phyloP scores from a whole-genome alignment of 2,888 invertebrate genomes.

The Lasius fuliginosus region DNA sequence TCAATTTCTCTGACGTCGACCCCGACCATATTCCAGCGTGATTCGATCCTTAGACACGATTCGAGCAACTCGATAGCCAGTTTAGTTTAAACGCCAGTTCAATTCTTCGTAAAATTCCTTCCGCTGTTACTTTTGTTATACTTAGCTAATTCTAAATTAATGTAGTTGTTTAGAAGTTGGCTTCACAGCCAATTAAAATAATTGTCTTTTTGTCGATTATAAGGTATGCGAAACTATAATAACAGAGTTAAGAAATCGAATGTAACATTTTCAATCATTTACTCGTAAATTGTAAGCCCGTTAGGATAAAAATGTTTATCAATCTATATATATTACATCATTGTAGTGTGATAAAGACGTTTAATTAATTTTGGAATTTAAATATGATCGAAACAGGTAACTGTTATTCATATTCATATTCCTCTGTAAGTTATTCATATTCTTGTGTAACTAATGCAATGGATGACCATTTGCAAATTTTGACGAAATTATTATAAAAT shows the following conservation, averaged over 20 bases:
- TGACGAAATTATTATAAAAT: background rate
- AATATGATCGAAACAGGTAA: conserved; percentile 28
- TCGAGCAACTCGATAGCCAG: conserved; percentile 56
- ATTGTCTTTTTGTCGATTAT: conserved; percentile 69
- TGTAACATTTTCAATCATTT: conserved; percentile 11
- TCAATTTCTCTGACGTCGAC: conserved; percentile 78
- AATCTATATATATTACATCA: background rate
- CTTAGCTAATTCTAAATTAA: conserved; percentile 73
- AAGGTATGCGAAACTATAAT: conserved; percentile 29
- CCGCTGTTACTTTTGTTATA: background rate
- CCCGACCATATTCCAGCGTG: conserved; percentile 73
- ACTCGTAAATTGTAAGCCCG: background rate
- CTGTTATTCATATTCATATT: background rate
- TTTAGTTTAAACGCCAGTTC: conserved; percentile 49
- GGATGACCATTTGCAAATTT: background rate
- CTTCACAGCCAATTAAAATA: conserved; percentile 9
- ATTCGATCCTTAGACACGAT: conserved; percentile 74
- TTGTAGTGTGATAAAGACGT: background rate
- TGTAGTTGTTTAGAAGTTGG: conserved; percentile 67
- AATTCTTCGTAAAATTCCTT: conserved; percentile 4
- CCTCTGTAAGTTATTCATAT: conserved; percentile 18
- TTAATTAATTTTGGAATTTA: conserved; percentile 21
- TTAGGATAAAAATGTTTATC: conserved; percentile 1
- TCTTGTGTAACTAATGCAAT: background rate
- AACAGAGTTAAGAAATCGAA: conserved; percentile 58